phyloP scores from a whole-genome alignment of 2,888 invertebrate species.

The Macrosoma leucophasiata region DNA sequence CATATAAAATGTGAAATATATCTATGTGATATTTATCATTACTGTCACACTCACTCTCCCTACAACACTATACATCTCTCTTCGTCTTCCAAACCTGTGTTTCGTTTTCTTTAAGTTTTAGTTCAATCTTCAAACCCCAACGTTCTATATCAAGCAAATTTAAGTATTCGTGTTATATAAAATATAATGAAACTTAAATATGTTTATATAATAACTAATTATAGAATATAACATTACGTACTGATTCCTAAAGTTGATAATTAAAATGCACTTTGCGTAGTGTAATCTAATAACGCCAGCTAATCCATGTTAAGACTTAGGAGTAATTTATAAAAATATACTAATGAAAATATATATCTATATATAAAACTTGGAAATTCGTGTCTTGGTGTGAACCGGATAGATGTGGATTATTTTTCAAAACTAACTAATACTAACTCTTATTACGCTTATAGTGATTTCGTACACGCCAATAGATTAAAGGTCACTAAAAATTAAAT shows the following conservation, averaged over 20 bases:
- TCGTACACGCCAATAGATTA: conserved; percentile 50
- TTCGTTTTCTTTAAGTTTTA: conserved; percentile 3
- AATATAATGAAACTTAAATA: conserved; percentile 36
- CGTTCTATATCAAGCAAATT: conserved; percentile 65
- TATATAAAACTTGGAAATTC: conserved; percentile 37
- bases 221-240: conserved; percentile 35
- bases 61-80: conserved; percentile 15
- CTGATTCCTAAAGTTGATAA: conserved; percentile 41
- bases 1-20: no score
- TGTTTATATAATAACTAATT: conserved; percentile 39
- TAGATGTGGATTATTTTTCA: conserved; percentile 40
- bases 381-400: conserved; percentile 60
- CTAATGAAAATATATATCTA: no score
- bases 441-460: conserved; percentile 56
- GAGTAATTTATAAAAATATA: conserved; percentile 38
- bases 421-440: conserved; percentile 35
- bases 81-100: conserved; percentile 6
- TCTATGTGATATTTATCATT: no score
- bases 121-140: conserved; percentile 21
- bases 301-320: conserved; percentile 56
- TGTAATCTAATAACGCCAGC: conserved; percentile 53
- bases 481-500: conserved; percentile 32
- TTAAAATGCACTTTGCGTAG: conserved; percentile 65
- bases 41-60: no score
- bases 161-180: conserved; percentile 58